Evolutionary conservation across 92 coral and sea anemone genomes (phyloP).

Genomic region (Porites divaricata): DNA sequence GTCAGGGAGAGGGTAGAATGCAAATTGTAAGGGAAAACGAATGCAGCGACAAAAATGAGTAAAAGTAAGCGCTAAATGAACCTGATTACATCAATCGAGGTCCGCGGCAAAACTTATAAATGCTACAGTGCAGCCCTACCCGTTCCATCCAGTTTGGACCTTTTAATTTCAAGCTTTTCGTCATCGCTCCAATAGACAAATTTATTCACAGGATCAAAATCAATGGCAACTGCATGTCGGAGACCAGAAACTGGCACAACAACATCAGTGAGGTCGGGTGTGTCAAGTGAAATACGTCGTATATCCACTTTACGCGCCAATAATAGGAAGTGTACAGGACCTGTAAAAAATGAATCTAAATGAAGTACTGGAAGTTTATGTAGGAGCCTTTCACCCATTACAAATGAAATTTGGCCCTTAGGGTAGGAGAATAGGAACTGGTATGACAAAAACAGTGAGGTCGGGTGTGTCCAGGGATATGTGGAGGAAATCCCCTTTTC

Average conservation of each 20-base stretch:
- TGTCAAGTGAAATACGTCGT: conserved; percentile 91
- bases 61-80: too few species aligned
- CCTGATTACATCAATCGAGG: too few species aligned
- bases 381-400: too few species aligned
- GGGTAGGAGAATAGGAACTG: conserved; percentile 63
- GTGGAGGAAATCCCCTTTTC: conserved; percentile 81
- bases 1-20: too few species aligned
- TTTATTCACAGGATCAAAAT: conserved; percentile 89
- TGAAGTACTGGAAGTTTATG: too few species aligned
- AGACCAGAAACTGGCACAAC: conserved; percentile 85
- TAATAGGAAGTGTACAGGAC: conserved; percentile 90
- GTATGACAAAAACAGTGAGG: conserved; percentile 91
- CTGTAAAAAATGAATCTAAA: conserved; percentile 32
- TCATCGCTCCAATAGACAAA: conserved; percentile 97
- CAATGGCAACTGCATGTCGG: conserved; percentile 85
- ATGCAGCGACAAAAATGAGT: too few species aligned
- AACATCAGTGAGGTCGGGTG: conserved; percentile 90
- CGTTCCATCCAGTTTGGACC: conserved; percentile 86
- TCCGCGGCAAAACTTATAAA: too few species aligned
- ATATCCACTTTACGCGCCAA: conserved; percentile 86
- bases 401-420: too few species aligned
- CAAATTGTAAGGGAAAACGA: too few species aligned
- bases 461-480: conserved; percentile 93
- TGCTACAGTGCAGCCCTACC: conserved; percentile 42
- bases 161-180: conserved; percentile 67